A percentile compares a stretch with the other conserved stretches of the same genome.
Evolutionary conservation across 1,140 invertebrate genomes (phyloP).

Genomic region (Zaprionus vittiger): DNA sequence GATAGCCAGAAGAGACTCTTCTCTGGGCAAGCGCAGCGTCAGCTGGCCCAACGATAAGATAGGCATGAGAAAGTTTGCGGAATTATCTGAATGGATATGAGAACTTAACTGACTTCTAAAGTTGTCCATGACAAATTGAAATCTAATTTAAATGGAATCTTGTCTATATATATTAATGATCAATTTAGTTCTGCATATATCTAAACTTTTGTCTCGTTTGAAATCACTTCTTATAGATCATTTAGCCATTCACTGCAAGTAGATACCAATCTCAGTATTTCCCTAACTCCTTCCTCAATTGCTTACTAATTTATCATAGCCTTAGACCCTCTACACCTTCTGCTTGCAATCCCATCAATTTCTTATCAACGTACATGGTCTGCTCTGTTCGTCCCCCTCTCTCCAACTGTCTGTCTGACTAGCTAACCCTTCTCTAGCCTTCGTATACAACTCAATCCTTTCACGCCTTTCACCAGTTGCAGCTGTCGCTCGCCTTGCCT

Average conservation of each 20-base stretch:
- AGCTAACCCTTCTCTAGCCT: background rate
- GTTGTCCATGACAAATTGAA: background rate
- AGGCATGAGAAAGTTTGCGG: slow-evolving; percentile 16
- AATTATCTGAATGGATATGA: background rate
- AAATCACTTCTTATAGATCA: background rate
- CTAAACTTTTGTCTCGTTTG: background rate
- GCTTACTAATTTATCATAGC: slow-evolving; percentile 52
- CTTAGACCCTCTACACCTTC: background rate
- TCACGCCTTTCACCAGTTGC: slow-evolving; percentile 74
- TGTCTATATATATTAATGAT: background rate
- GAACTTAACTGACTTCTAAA: background rate
- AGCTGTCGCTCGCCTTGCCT: slow-evolving; percentile 50
- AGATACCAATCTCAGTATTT: background rate
- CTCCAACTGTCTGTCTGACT: background rate
- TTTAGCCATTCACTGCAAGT: background rate
- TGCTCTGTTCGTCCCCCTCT: background rate
- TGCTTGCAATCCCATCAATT: slow-evolving; percentile 35
- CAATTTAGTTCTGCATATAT: background rate
- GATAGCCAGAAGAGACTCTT: slow-evolving; percentile 30
- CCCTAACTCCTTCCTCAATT: background rate
- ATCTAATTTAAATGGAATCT: background rate
- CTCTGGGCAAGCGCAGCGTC: slow-evolving; percentile 17
- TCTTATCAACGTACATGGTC: slow-evolving; percentile 51
- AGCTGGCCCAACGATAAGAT: slow-evolving; percentile 33
- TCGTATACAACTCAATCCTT: slow-evolving; percentile 61